Base-by-base conservation (phyloP, 2,797 vertebrate genomes). In the Xenops minutus region DNA sequence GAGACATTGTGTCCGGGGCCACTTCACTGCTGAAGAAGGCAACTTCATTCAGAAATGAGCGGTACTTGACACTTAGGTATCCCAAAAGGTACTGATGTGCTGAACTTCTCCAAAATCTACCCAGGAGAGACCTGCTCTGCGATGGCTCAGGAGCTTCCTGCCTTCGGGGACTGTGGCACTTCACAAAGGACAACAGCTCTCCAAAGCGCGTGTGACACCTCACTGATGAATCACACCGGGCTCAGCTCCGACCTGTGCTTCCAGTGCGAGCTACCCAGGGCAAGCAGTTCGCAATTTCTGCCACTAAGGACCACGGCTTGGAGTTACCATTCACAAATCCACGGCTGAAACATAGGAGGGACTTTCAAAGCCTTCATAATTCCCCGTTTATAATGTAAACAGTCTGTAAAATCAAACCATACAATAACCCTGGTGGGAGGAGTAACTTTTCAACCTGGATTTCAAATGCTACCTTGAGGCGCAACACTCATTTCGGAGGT, bases 371-470 rank as follows among this genome's bases (percentile, higher is more conserved):
- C 49, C 44, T 58, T 54, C 51, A 3, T 24, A 68, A 39, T 54
- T 88, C 67, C 34, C 49, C 11, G 1, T 51, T 93, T 55, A 14
- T 6, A 89, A 76, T 2, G 59, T 66, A 89, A 89, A 76, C 51
- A 39, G 26, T 72, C 66, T 24, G 72, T 82, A 63, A 92, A 92
- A 73, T 30, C 85, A 81, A 89, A 52, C 5, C 46, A 43, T 66
- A 61, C 68, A 23, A 51, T 58, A 77, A 61, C 29, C 66, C 51
- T 7, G 23, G 23, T 16, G 44, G 68, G 66, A 95, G 75, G 44
- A 75, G 59, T 41, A 94, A 86, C 81, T 95, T 93, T 84, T 75
- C 68, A 71, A 79, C 89, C 59, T 85, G 91, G 52, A 59, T 89
- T 90, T 79, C 22, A 56, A 81, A 44, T 10, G 56, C 51, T 88